These are phyloP conservation scores for Platycheirus rosarum DNA, from an alignment of 2,888 invertebrate species.

Conservation along the genomic window DNA sequence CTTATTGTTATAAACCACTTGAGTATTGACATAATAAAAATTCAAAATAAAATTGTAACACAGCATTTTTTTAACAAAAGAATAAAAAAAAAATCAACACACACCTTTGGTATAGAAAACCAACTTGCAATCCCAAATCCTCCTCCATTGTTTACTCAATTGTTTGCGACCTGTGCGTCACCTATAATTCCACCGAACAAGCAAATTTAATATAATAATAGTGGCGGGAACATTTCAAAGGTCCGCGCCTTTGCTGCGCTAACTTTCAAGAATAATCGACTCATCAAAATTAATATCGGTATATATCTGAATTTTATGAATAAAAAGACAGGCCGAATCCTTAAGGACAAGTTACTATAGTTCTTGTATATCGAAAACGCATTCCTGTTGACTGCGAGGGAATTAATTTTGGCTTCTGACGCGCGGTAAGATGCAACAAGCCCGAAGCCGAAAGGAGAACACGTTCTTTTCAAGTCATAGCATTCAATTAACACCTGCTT, in stretches of 20 bases:
- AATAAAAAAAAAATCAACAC: too few species aligned
- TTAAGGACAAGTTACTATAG: slow-evolving; percentile 61
- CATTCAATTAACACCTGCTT: slow-evolving; percentile 74
- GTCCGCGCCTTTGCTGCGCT: slow-evolving; percentile 46
- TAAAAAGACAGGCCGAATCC: too few species aligned
- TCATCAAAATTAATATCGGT: slow-evolving; percentile 72
- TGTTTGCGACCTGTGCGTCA: slow-evolving; percentile 52
- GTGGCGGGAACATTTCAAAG: slow-evolving; percentile 60
- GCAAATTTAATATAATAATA: slow-evolving; percentile 70
- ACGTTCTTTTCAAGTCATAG: slow-evolving; percentile 63
- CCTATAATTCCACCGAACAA: slow-evolving; percentile 47
- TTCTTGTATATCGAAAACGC: slow-evolving; percentile 33
- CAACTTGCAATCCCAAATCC: slow-evolving; percentile 26
- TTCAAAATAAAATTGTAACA: too few species aligned
- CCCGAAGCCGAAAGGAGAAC: slow-evolving; percentile 57
- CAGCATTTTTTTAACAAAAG: too few species aligned
- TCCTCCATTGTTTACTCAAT: slow-evolving; percentile 67
- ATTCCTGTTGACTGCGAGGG: slow-evolving; percentile 64
- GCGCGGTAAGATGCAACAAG: slow-evolving; percentile 69
- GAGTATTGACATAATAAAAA: too few species aligned
- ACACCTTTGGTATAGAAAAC: too few species aligned
- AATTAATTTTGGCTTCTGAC: slow-evolving; percentile 66
- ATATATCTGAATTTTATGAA: slow-evolving; percentile 62
- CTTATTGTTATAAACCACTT: too few species aligned
- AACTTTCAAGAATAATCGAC: slow-evolving; percentile 64